Base-by-base conservation (phyloP, 2,888 invertebrate genomes). In the Spodoptera picta region DNA sequence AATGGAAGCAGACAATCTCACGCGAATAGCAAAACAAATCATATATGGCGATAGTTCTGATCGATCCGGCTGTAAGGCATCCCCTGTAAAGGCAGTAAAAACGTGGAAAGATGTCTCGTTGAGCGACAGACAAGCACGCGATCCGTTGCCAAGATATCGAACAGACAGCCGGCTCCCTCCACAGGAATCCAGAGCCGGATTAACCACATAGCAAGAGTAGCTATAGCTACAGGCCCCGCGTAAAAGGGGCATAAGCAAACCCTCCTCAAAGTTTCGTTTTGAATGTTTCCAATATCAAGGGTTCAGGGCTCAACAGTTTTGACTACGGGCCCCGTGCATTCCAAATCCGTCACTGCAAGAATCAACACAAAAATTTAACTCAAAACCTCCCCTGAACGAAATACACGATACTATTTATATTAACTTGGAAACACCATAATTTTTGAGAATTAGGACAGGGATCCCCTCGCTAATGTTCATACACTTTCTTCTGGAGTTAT, bases 91-190 rank as follows among this genome's bases (percentile, higher is more conserved):
- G 81, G 86, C 84, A 86, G 88, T 92, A 91, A 92, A 92, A 91
- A 90, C 80, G 85, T 83, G 79, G 86, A 88, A 87, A 89, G 89
- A 90, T 87, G 88, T 87, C 84, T 84, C 74, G 80, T 11, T 70
- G 79, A 72, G 77, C 72, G 77, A 70, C 70, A 64, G 76, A 59
- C 69, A 53, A 81, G 14, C 92, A 92, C 93, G 93, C 93, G 90
- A 92, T 83, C 81, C 84, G 93, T 92, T 92, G 92, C 93, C 88
- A 88, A 82, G 90, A 80, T 87, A 90, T 90, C 91, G 91, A 91
- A 89, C 86, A 90, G 86, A 91, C 91, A 90, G 86, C 58, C 79
- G 54, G 74, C 67, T 60, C 72, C 77, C 73, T 74, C 46, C 45
- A 23, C 57, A 61, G 68, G 64, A 71, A 53, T 45, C 6, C 36